Evolutionary conservation across 1,140 invertebrate species (phyloP).

Genomic region (Drosophila cardini): DNA sequence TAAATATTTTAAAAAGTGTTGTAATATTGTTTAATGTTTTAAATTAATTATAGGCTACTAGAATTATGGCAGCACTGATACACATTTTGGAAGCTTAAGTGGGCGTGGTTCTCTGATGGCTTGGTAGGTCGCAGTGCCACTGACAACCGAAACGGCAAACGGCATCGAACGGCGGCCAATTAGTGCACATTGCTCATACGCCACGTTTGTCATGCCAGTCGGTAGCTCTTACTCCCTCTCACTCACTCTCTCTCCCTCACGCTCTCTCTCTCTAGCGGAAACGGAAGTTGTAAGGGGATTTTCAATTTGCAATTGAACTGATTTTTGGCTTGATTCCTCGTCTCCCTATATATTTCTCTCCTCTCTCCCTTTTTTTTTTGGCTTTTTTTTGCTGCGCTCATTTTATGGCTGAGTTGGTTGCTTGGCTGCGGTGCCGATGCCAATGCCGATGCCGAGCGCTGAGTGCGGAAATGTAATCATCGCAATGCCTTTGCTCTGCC

Average conservation of each 20-base stretch:
- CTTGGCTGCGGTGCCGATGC: conserved; percentile 51
- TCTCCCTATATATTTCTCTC: background rate
- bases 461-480: conserved; percentile 80
- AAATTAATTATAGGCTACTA: no score
- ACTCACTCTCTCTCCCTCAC: conserved; percentile 1
- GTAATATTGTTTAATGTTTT: no score
- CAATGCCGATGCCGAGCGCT: conserved; percentile 21
- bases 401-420: conserved; percentile 80
- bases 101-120: background rate
- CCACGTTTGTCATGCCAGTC: conserved; percentile 78
- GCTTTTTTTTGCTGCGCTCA: conserved; percentile 66
- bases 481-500: conserved; percentile 52
- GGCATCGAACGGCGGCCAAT: conserved; percentile 73
- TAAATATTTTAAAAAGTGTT: no score
- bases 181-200: conserved; percentile 82
- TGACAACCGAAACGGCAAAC: conserved; percentile 47
- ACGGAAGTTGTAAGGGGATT: conserved; percentile 83
- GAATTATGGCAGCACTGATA: no score
- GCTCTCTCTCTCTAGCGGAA: conserved; percentile 55
- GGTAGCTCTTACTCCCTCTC: conserved; percentile 30
- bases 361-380: conserved; percentile 3
- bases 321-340: conserved; percentile 72
- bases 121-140: conserved; percentile 11
- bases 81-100: no score
- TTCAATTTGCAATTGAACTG: conserved; percentile 83